These are phyloP conservation scores for Nemotelus nigrinus DNA, from an alignment of 2,888 invertebrate species.

Conservation along the genomic window DNA sequence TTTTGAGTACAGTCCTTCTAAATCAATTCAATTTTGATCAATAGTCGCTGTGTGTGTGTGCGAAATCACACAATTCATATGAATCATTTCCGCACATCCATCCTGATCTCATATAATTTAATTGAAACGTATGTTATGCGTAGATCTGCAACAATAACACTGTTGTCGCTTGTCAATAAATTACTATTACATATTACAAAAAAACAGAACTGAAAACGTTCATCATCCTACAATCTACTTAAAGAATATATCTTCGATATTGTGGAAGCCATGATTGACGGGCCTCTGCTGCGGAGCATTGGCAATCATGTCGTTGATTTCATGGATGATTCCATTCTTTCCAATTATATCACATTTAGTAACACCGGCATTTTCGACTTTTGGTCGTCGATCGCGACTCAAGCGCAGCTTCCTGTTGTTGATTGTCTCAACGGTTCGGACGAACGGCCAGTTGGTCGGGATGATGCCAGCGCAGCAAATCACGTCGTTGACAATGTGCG, in stretches of 20 bases:
- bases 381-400: slow-evolving; percentile 64
- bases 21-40: too few relatives aligned
- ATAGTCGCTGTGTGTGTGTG: too few relatives aligned
- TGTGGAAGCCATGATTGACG: slow-evolving; percentile 50
- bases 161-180: too few relatives aligned
- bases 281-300: slow-evolving; percentile 50
- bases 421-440: slow-evolving; percentile 62
- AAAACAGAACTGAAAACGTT: background rate
- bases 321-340: slow-evolving; percentile 64
- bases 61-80: too few relatives aligned
- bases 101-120: too few relatives aligned
- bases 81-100: too few relatives aligned
- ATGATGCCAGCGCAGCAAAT: slow-evolving; percentile 65
- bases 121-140: too few relatives aligned
- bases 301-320: slow-evolving; percentile 64
- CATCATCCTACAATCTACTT: slow-evolving; percentile 38
- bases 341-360: slow-evolving; percentile 64
- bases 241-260: slow-evolving; percentile 53
- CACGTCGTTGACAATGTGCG: slow-evolving; percentile 63
- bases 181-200: too few relatives aligned
- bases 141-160: too few relatives aligned
- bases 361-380: slow-evolving; percentile 64
- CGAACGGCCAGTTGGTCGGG: slow-evolving; percentile 64
- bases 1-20: too few relatives aligned
- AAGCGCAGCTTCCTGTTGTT: slow-evolving; percentile 61